Percentiles rank a stretch among this genome's conserved stretches.
Conservation (phyloP, 2,113 vertebrate species). For the Lanius collurio region DNA sequence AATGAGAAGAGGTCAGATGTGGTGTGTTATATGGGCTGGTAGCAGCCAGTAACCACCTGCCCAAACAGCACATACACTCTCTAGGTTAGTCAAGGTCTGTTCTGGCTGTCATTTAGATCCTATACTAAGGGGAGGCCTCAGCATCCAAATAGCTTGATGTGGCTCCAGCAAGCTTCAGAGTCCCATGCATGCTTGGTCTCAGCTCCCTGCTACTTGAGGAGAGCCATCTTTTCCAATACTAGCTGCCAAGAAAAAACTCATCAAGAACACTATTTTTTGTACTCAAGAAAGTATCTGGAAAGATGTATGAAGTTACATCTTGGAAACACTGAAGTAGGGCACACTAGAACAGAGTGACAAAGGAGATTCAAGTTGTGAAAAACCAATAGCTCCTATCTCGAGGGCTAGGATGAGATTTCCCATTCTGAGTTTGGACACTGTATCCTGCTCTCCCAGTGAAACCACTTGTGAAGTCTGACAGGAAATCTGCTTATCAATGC, state of each 20-base stretch:
- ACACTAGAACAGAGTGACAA: not conserved
- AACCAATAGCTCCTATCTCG: not conserved
- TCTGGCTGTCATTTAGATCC: not conserved
- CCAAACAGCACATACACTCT: not conserved
- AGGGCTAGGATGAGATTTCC: not conserved
- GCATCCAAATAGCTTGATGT: not conserved
- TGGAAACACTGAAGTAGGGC: not conserved
- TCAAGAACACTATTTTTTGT: not conserved
- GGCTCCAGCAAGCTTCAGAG: not conserved
- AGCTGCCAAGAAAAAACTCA: not conserved
- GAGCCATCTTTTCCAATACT: not conserved
- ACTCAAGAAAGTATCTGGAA: not conserved
- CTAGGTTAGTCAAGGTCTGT: not conserved
- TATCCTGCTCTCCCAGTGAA: not conserved
- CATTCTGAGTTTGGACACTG: not conserved
- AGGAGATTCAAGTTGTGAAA: not conserved
- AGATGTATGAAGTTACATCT: not conserved
- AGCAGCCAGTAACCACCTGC: not conserved
- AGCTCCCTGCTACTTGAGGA: not conserved
- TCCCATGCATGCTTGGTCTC: not conserved
- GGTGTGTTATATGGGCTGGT: not conserved
- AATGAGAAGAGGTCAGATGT: not conserved
- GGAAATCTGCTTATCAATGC: not conserved
- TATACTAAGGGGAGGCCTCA: not conserved
- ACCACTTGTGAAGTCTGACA: not conserved